Conservation (phyloP, 2,888 invertebrate species). For the Amphipyra berbera region DNA sequence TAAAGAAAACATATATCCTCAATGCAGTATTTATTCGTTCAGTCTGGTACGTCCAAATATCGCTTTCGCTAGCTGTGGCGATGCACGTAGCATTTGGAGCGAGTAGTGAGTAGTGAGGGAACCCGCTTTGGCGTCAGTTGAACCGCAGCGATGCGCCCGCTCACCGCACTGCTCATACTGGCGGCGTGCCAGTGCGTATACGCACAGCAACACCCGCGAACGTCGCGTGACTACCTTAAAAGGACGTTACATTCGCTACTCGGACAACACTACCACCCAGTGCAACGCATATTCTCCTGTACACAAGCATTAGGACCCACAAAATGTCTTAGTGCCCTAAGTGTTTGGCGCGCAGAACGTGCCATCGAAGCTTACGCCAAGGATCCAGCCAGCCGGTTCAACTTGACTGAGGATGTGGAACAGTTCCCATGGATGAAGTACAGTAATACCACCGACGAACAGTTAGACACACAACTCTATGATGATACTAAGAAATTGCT, state of each 20-base stretch:
- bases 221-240: conserved; percentile 64
- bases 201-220: conserved; percentile 64
- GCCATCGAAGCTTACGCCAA: conserved; percentile 64
- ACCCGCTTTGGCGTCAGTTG: conserved; percentile 73
- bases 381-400: conserved; percentile 54
- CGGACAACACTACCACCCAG: conserved; percentile 56
- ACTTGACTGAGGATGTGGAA: conserved; percentile 71
- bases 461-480: conserved; percentile 85
- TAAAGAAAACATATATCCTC: conserved; percentile 24
- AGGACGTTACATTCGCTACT: conserved; percentile 61
- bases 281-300: conserved; percentile 70
- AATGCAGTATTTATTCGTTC: conserved; percentile 19
- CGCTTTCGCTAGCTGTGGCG: conserved; percentile 67
- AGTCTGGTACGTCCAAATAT: conserved; percentile 45
- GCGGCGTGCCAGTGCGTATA: conserved; percentile 71
- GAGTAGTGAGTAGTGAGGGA: conserved; percentile 62
- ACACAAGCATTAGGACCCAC: conserved; percentile 77
- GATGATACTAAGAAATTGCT: conserved; percentile 86
- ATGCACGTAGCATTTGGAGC: conserved; percentile 70
- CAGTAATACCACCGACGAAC: conserved; percentile 80
- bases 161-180: conserved; percentile 78
- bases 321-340: conserved; percentile 89
- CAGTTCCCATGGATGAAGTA: conserved; percentile 84
- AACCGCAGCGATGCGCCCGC: conserved; percentile 83
- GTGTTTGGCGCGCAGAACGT: conserved; percentile 86